A percentile compares a stretch with the other conserved stretches of the same genome.
Conservation (phyloP, 2,797 vertebrate genomes). For the Delichon dasypus region DNA sequence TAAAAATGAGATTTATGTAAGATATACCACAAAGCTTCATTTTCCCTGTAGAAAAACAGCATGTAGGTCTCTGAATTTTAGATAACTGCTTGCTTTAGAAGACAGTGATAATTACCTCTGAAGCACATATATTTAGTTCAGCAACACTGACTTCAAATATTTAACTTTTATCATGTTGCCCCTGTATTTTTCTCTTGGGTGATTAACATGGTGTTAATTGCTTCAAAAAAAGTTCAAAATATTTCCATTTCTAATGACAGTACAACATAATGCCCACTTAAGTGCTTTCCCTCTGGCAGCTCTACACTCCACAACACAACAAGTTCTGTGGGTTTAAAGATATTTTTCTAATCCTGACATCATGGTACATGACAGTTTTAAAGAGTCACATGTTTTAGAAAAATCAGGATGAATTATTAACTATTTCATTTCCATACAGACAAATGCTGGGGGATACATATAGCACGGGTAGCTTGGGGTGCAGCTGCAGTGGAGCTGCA, state of each 20-base stretch:
- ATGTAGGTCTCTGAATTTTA: background rate
- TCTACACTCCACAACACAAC: background rate
- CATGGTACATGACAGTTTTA: background rate
- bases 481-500: background rate
- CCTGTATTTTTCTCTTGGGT: background rate
- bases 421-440: background rate
- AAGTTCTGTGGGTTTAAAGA: background rate
- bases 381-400: background rate
- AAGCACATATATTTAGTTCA: background rate
- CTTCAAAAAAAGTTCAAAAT: background rate
- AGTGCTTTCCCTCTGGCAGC: background rate
- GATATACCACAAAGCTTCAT: background rate
- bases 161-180: background rate
- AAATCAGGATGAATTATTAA: background rate
- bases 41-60: background rate
- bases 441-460: background rate
- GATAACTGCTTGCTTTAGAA: background rate
- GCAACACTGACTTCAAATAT: background rate
- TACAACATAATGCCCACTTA: background rate
- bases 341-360: background rate
- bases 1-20: background rate
- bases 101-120: background rate
- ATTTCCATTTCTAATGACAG: background rate
- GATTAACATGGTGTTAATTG: background rate
- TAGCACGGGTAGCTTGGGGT: accelerated